Conservation (phyloP, 2,888 invertebrate species). For the Tethea ocularis region DNA sequence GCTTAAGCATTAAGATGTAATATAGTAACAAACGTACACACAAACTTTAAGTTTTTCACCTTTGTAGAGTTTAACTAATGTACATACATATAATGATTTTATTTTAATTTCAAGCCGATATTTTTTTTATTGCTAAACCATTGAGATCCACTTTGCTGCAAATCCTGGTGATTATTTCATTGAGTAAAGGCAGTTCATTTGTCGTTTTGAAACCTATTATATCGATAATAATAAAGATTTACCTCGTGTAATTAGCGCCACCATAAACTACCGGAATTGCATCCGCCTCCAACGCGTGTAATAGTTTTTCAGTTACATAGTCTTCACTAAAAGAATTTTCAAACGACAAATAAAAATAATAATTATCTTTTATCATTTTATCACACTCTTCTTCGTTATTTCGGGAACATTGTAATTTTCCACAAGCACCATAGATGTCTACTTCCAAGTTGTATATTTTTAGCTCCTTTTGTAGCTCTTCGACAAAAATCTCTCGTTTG, state of each 20-base stretch:
- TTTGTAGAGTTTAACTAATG: no score
- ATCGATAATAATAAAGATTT: constrained; percentile 22
- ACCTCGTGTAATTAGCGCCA: constrained; percentile 82
- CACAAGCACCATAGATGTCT: constrained; percentile 55
- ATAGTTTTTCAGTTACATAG: constrained; percentile 60
- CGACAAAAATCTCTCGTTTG: constrained; percentile 32
- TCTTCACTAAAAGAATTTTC: constrained; percentile 56
- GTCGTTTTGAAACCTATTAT: no score
- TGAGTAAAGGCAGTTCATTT: no score
- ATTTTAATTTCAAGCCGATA: no score
- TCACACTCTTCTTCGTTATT: constrained; percentile 32
- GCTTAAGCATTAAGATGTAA: no score
- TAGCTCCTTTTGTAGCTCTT: constrained; percentile 32
- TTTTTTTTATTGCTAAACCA: no score
- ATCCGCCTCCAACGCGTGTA: constrained; percentile 73
- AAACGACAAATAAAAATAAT: constrained; percentile 60
- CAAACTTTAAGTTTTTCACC: no score
- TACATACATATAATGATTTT: no score
- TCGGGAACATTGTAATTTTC: constrained; percentile 37
- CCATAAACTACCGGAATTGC: constrained; percentile 87
- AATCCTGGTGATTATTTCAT: no score
- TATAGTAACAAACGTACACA: constrained; percentile 12
- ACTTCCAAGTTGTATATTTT: constrained; percentile 37
- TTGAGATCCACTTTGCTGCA: no score
- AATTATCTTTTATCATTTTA: constrained; percentile 41